These are phyloP conservation scores for Channa maculata DNA, from an alignment of 2,113 vertebrate genomes.

Conservation along the genomic window DNA sequence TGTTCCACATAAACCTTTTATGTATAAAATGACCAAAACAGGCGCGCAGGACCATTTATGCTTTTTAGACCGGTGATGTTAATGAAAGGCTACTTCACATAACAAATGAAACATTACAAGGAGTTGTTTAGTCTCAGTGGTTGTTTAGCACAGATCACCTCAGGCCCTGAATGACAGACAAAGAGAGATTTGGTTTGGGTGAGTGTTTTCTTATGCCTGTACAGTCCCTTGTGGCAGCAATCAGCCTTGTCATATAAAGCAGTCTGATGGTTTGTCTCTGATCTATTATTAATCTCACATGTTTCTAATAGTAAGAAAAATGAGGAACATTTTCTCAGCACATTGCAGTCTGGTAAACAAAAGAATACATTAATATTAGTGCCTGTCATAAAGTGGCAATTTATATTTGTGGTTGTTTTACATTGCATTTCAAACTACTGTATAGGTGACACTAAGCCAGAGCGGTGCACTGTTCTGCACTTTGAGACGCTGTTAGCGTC, in stretches of 20 bases:
- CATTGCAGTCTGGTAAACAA: not conserved
- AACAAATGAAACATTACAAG: conserved; percentile 72
- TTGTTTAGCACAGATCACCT: conserved; percentile 68
- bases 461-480: too few relatives aligned
- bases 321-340: not conserved
- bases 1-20: not conserved
- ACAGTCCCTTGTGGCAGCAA: conserved; percentile 47
- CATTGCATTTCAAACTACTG: conserved; percentile 11
- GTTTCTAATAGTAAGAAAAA: conserved; percentile 19
- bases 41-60: conserved; percentile 19
- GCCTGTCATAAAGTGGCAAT: conserved; percentile 2
- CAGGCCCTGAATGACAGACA: conserved; percentile 64
- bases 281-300: conserved; percentile 51
- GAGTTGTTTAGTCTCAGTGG: conserved; percentile 80
- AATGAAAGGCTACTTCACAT: conserved; percentile 67
- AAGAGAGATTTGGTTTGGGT: conserved; percentile 52
- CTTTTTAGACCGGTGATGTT: conserved; percentile 43
- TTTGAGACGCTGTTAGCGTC: not conserved
- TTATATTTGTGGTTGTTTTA: not conserved
- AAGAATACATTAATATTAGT: not conserved
- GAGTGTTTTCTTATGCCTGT: conserved; percentile 64
- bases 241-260: conserved; percentile 43
- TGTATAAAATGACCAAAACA: conserved; percentile 26
- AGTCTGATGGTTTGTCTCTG: conserved; percentile 31
- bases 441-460: too few relatives aligned